Evolutionary conservation across 1,140 invertebrate species (phyloP), one percentile per base, ranked within the genome.

Genomic region (Littorina saxatilis): DNA sequence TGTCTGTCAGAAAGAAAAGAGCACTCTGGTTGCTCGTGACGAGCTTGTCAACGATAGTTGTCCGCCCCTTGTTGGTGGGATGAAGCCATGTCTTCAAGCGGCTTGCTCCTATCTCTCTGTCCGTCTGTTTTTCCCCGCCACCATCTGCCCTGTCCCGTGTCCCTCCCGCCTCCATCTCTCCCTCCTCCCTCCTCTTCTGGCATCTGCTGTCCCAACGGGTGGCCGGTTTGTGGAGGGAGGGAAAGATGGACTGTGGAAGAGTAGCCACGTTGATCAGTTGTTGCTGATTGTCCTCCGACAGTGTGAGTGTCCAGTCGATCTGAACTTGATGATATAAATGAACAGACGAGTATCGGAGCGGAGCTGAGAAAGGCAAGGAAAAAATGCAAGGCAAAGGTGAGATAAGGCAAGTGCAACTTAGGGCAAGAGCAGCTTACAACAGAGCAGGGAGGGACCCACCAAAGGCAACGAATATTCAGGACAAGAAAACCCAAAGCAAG

Each of bases 11-110:
- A 9, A 17, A 32, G 66, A 68, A 68, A 68, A 68, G 29, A 68
- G 29, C 66, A 29, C 37, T 39, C 32, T 29, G 29, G 37, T 32
- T 7, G 66, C 2, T 27, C 35, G 66, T 20, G 66, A 68, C 35
- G 66, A 27, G 66, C 17, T 29, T 68, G 66, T 68, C 66, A 68
- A 35, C 27, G 66, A 68, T 29, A 35, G 37, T 68, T 68, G 66
- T 68, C 66, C 66, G 66, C 66, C 66, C 66, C 66, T 68, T 35
- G 66, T 68, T n/a, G 17, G 27, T 29, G 66, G 32, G 66, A 68
- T 32, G 66, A 47, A 11, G 66, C 66, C 37, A 5, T 35, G 66
- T 68, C 66, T 35, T 32, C 20, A 17, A 32, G 27, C 32, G 23
- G 66, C 66, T 68, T 29, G 32, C 66, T 35, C 66, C 29, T 68